Conservation (phyloP, 2,888 invertebrate genomes). For the Acronicta aceris region DNA sequence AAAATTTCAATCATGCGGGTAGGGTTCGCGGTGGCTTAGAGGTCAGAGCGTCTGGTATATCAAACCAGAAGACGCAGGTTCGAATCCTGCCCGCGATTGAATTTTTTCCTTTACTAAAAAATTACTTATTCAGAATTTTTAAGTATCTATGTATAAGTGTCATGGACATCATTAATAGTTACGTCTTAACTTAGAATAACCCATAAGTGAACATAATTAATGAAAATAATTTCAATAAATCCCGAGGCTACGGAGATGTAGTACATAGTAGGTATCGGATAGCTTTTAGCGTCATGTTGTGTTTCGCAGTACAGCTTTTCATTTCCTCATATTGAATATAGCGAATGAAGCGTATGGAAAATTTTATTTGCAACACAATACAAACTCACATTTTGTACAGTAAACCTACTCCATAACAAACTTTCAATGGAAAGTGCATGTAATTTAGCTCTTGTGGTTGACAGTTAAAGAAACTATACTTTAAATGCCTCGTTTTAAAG, state of each 20-base stretch:
- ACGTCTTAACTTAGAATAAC: no score
- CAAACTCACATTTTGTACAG: slow-evolving; percentile 31
- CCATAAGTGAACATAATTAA: no score
- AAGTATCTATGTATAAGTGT: no score
- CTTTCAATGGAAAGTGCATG: slow-evolving; percentile 51
- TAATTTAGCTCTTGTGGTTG: slow-evolving; percentile 31
- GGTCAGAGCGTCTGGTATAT: no score
- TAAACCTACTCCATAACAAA: slow-evolving; percentile 40
- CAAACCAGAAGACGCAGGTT: no score
- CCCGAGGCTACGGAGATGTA: background rate
- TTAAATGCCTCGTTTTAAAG: fast-evolving
- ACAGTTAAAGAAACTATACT: background rate
- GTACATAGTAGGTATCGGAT: background rate
- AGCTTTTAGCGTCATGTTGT: slow-evolving; percentile 14
- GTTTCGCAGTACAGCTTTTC: slow-evolving; percentile 15
- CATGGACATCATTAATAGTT: no score
- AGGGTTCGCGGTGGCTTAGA: no score
- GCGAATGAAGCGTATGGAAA: slow-evolving; percentile 21
- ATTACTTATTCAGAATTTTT: no score
- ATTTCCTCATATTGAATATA: slow-evolving; percentile 33
- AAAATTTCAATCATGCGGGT: no score
- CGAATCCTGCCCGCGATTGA: no score
- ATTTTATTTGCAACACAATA: slow-evolving; percentile 42
- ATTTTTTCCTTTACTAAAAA: no score
- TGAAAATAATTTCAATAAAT: background rate